Evolutionary conservation across 1,140 invertebrate genomes (phyloP), one percentile per base, ranked within the genome.

Genomic region (Goniozus legneri): DNA sequence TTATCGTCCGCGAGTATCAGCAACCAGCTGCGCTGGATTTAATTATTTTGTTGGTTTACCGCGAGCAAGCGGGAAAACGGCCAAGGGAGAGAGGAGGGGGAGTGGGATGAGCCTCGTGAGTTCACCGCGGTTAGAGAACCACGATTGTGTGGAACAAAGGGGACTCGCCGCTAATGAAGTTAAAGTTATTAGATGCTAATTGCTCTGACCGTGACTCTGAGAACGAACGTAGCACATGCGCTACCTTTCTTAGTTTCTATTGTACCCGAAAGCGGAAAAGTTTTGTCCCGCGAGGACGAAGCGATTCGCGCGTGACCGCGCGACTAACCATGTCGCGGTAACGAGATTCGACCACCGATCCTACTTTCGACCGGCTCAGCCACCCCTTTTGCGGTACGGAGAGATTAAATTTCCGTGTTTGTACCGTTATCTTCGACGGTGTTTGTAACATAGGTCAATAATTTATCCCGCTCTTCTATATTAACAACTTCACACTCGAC

Each of bases 121-220:
- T n/a, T n/a, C n/a, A n/a, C n/a, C n/a, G n/a, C n/a, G n/a, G n/a
- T 12, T 36, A 14, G 37, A 16, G 37, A 39, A 34, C 32, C 19
- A 19, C 16, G 18, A 18, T 41, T 42, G 34, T 39, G 12, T 16
- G 42, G 18, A 36, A 27, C 35, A 27, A 41, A 34, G 7, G 15
- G 19, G 22, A 33, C 7, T 13, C 7, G 13, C 3, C 8, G 36
- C 36, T 53, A 53, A 53, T 8, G 47, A 53, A 41, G 31, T 40
- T 31, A 18, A 3, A 45, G 35, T 44, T 50, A 50, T 53, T 53
- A 53, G 19, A 50, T 44, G 51, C 36, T 50, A 53, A 53, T 53
- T 50, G 16, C 41, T 32, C 19, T 34, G 41, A 24, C 34, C 51
- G 47, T 52, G 50, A 38, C 18, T 21, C 24, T 24, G 22, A 24